These are phyloP conservation scores for Drosophila recens DNA, from an alignment of 2,888 invertebrate species.

Conservation along the genomic window DNA sequence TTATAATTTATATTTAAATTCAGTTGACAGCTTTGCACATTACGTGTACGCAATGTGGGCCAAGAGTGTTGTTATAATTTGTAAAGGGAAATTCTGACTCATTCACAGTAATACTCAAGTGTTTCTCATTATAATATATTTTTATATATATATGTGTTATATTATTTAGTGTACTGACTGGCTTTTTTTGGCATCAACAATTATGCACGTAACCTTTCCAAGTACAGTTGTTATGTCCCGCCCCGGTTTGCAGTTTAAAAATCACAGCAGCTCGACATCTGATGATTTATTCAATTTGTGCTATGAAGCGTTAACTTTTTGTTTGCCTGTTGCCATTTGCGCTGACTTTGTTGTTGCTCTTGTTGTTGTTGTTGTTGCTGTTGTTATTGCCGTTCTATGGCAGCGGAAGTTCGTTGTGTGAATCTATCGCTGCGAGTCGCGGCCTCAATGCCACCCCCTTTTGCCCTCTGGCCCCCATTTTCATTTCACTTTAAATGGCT, in stretches of 20 bases:
- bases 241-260: conserved; percentile 25
- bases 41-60: conserved; percentile 18
- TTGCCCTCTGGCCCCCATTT: conserved; percentile 24
- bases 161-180: conserved; percentile 20
- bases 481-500: conserved; percentile 46
- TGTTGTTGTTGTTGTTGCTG: conserved; percentile 23
- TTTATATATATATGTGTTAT: not conserved
- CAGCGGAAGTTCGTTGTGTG: conserved; percentile 67
- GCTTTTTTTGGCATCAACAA: conserved; percentile 60
- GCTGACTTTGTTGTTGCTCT: conserved; percentile 10
- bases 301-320: conserved; percentile 77
- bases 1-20: not conserved
- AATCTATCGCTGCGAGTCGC: conserved; percentile 57
- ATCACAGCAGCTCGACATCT: conserved; percentile 54
- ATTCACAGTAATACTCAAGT: conserved; percentile 7
- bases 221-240: conserved; percentile 1
- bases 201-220: conserved; percentile 58
- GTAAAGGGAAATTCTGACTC: conserved; percentile 5
- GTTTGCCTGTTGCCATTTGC: conserved; percentile 55
- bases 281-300: conserved; percentile 79
- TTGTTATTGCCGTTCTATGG: conserved; percentile 24
- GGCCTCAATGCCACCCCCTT: conserved; percentile 8
- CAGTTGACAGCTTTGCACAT: conserved; percentile 2
- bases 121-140: not conserved
- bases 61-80: not conserved